Conservation (phyloP, 2,113 vertebrate genomes). For the Eonycteris spelaea region DNA sequence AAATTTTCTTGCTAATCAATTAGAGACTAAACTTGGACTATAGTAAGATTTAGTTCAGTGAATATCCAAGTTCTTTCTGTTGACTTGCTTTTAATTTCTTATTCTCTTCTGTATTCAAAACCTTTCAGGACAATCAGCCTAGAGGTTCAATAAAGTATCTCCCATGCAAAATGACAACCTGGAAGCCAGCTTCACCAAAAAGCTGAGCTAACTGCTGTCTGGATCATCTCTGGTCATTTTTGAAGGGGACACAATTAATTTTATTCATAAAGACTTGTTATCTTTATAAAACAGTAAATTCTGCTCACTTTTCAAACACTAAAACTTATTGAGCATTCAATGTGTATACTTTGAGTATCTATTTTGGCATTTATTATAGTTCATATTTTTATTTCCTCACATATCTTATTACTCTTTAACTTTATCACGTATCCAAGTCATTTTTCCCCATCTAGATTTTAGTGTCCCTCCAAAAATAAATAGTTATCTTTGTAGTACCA, state of each 20-base stretch:
- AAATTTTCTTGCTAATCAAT: not conserved
- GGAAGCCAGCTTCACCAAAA: constrained; percentile 70
- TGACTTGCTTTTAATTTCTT: not conserved
- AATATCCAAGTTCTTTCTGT: not conserved
- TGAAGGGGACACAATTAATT: constrained; percentile 62
- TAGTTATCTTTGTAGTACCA: not conserved
- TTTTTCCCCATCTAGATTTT: not conserved
- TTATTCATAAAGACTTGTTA: not conserved
- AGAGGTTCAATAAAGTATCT: not conserved
- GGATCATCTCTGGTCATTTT: constrained; percentile 61
- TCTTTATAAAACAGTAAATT: not conserved
- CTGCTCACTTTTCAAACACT: not conserved
- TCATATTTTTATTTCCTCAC: not conserved
- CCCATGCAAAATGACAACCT: not conserved
- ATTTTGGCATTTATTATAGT: not conserved
- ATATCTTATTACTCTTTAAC: not conserved
- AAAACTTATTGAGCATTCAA: not conserved
- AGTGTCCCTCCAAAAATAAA: not conserved
- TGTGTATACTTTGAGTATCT: not conserved
- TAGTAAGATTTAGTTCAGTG: not conserved
- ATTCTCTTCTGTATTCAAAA: not conserved
- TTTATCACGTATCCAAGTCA: not conserved
- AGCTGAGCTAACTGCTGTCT: constrained; percentile 67
- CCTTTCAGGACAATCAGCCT: not conserved
- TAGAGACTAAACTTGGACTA: not conserved